A percentile compares a stretch with the other conserved stretches of the same genome.
Evolutionary conservation across 2,888 invertebrate species (phyloP).

Genomic region (Phortica magna): DNA sequence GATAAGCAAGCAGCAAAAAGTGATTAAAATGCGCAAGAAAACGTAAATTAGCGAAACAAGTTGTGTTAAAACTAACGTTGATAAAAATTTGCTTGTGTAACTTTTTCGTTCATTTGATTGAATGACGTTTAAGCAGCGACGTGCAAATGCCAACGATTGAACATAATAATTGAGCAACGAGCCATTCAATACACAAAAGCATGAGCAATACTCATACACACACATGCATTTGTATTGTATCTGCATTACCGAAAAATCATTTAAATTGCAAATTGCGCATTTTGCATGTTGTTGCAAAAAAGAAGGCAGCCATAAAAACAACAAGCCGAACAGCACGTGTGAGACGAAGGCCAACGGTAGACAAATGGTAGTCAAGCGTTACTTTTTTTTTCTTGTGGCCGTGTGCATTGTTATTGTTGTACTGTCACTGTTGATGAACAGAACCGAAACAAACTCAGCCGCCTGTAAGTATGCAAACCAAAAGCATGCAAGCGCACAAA

Average conservation of each 20-base stretch:
- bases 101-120: no score
- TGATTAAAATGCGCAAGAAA: no score
- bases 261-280: slow-evolving; percentile 64
- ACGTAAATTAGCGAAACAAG: no score
- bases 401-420: background rate
- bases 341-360: background rate
- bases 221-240: slow-evolving; percentile 30
- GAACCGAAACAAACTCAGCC: background rate
- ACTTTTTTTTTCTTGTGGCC: background rate
- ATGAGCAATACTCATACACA: background rate
- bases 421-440: background rate
- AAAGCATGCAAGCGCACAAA: background rate
- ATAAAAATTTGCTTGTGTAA: no score
- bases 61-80: no score
- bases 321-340: background rate
- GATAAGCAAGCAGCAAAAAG: no score
- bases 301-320: slow-evolving; percentile 33
- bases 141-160: slow-evolving; percentile 39
- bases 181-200: background rate
- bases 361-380: background rate
- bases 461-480: slow-evolving; percentile 6
- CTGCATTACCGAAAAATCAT: slow-evolving; percentile 61
- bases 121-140: background rate
- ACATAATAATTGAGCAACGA: background rate
- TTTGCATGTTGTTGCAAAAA: slow-evolving; percentile 46